Percentiles rank a stretch among this genome's conserved stretches.
phyloP scores from a whole-genome alignment of 2,797 vertebrate genomes.

The Enteromius argenteus region DNA sequence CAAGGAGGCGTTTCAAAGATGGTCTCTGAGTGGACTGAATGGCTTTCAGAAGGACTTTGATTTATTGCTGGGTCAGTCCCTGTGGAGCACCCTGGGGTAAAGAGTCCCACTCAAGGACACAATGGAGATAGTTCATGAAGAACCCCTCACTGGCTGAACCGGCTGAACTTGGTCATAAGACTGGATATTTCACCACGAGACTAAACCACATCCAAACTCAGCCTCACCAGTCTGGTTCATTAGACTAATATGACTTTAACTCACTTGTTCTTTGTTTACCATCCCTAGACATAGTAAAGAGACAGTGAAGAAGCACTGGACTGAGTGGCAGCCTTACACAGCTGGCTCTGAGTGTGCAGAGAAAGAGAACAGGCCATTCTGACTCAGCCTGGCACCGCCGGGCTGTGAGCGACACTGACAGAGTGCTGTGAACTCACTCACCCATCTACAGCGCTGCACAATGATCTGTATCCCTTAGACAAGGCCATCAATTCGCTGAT shows the following conservation, averaged over 20 bases:
- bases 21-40: not conserved
- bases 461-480: constrained; percentile 51
- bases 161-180: not conserved
- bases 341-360: constrained; percentile 45
- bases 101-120: constrained; percentile 10
- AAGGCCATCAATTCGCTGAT: constrained; percentile 49
- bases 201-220: constrained; percentile 12
- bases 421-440: constrained; percentile 59
- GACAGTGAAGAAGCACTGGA: constrained; percentile 16
- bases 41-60: constrained; percentile 26
- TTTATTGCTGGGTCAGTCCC: constrained; percentile 5
- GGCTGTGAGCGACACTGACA: constrained; percentile 62
- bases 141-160: not conserved
- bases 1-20: not conserved
- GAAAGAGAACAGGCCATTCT: constrained; percentile 50
- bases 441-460: constrained; percentile 59
- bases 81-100: not conserved
- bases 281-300: constrained; percentile 37
- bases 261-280: constrained; percentile 26
- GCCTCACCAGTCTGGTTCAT: constrained; percentile 20
- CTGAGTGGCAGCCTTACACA: constrained; percentile 50
- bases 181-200: constrained; percentile 1
- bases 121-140: constrained; percentile 20
- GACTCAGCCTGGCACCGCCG: constrained; percentile 59
- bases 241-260: constrained; percentile 27